A percentile compares a stretch with the other conserved stretches of the same genome.
Conservation (phyloP, 2,888 invertebrate species). For the Craniophora ligustri region DNA sequence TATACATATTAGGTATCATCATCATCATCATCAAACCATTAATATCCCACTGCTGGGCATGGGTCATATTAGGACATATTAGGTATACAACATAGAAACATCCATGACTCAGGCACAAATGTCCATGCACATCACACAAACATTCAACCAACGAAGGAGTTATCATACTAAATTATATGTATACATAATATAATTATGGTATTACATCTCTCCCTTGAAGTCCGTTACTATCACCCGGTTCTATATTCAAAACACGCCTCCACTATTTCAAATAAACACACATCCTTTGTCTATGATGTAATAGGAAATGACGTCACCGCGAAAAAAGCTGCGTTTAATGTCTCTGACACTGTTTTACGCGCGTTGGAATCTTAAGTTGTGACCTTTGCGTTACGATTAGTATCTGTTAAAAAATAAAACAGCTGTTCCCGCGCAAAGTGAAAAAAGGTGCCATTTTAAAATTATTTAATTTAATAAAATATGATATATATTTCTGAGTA, state of each 20-base stretch:
- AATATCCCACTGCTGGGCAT: too few relatives aligned
- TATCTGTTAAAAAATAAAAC: neutral
- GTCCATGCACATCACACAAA: too few relatives aligned
- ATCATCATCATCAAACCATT: too few relatives aligned
- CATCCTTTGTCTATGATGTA: constrained; percentile 51
- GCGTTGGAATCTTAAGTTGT: constrained; percentile 36
- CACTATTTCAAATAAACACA: constrained; percentile 42
- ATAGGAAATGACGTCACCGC: constrained; percentile 54
- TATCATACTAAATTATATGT: neutral
- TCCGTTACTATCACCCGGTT: constrained; percentile 45
- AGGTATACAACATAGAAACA: too few relatives aligned
- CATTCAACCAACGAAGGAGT: too few relatives aligned
- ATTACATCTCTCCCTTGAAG: constrained; percentile 6
- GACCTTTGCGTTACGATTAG: constrained; percentile 25
- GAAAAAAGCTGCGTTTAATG: constrained; percentile 49
- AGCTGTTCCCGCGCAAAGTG: constrained; percentile 1
- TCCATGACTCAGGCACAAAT: too few relatives aligned
- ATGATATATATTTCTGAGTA: too few relatives aligned
- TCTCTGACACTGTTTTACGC: constrained; percentile 25
- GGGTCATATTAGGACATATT: too few relatives aligned
- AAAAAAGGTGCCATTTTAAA: neutral
- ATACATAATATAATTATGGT: neutral
- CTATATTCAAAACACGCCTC: constrained; percentile 34
- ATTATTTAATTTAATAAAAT: too few relatives aligned
- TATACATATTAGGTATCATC: too few relatives aligned